A percentile compares a stretch with the other conserved stretches of the same genome.
These are phyloP conservation scores for Phrynocephalus forsythii DNA, from an alignment of 2,797 vertebrate genomes.

Conservation along the genomic window DNA sequence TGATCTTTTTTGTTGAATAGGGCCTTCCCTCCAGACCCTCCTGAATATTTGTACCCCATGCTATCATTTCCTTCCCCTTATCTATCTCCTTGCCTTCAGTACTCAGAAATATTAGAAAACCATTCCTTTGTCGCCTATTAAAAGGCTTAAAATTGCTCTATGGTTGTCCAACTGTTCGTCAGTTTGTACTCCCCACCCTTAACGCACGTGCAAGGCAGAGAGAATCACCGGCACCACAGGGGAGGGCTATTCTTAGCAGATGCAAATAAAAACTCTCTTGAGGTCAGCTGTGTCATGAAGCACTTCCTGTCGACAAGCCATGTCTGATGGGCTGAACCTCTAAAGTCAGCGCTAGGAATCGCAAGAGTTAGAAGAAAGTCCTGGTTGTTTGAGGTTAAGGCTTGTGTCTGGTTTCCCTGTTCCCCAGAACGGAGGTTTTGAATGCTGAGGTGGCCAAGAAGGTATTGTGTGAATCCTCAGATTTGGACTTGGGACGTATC, in stretches of 20 bases:
- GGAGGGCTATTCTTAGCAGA: background rate
- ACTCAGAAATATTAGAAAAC: no score
- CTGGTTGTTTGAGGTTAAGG: fast-evolving
- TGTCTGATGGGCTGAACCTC: background rate
- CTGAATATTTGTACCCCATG: no score
- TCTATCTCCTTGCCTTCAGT: no score
- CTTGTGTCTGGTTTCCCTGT: background rate
- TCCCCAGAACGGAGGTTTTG: no score
- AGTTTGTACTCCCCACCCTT: no score
- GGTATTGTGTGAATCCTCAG: background rate
- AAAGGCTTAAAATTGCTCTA: no score
- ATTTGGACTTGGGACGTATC: no score
- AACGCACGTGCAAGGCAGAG: conserved; percentile 10
- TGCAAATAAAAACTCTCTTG: conserved; percentile 11
- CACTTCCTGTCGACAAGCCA: conserved; percentile 7
- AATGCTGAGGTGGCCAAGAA: background rate
- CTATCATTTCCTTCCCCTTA: no score
- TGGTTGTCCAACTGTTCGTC: no score
- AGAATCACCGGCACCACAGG: background rate
- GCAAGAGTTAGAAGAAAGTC: background rate
- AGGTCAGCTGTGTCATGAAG: conserved; percentile 1
- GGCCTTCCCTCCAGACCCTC: no score
- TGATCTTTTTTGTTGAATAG: no score
- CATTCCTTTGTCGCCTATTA: no score
- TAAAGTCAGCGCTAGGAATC: background rate